Base-by-base conservation (phyloP, 2,113 vertebrate genomes). In the Perca fluviatilis region DNA sequence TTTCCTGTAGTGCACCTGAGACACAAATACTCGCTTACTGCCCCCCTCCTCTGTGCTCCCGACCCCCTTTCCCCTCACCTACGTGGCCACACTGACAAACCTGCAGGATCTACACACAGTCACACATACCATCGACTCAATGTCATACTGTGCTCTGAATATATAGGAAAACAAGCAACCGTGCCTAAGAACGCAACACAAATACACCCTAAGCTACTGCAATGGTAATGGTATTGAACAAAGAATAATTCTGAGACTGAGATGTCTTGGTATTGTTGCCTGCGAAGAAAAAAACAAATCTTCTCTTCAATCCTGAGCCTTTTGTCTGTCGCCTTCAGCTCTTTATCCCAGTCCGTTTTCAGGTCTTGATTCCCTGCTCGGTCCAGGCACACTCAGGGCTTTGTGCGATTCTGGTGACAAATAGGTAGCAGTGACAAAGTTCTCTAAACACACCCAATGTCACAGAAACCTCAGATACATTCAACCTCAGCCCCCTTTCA, bases 1-100 rank as follows among this genome's bases (percentile, higher is more conserved):
- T 94, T 94, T 94, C 85, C 91, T 93, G 85, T 83, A 76, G 76
- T 69, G 88, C 93, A 94, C 91, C 91, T 94, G 93, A 93, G 92
- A 93, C 91, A 86, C 77, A 77, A 77, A 84, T 43, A 64, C 76
- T 71, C 61, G 0, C 74, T 53, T 77, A 1, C 50, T 60, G 12
- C 66, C n/a, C 69, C 50, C 67, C 60, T 64, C 60, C 65, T 63
- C 54, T 82, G 69, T 58, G 54, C 83, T 70, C 67, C 65, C 47
- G 19, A 60, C 49, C 43, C 61, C 69, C 61, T 71, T 36, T 21
- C 67, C 65, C 49, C 36, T 62, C 53, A 47, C 73, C 54, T 53
- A 18, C 16, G 11, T n/a, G 68, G 56, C 68, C 80, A 25, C 15
- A 9, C 53, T 69, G 56, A 67, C 83, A 54, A 12, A 78, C 25